A percentile compares a stretch with the other conserved stretches of the same genome.
These are phyloP conservation scores for Rattus norvegicus DNA, from an alignment of 2,113 vertebrate genomes.

Conservation along the genomic window GRCr8 NC_086026.1:50163501-50164000, in stretches of 20 bases:
- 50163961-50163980: not conserved
- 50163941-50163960: not conserved
- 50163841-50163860: not conserved
- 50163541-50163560: not conserved
- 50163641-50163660: slow-evolving; percentile 22
- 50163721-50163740: not conserved
- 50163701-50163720: not conserved
- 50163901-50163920: slow-evolving; percentile 43
- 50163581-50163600: not conserved
- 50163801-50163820: not conserved
- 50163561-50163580: not conserved
- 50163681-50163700: not conserved
- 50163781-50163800: not conserved
- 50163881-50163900: not conserved
- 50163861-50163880: not conserved
- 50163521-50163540: too few species aligned
- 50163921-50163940: not conserved
- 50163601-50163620: not conserved
- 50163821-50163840: slow-evolving; percentile 2
- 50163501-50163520: not conserved
- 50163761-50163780: not conserved
- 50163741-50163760: not conserved
- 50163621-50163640: slow-evolving; percentile 5
- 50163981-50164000: not conserved
- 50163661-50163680: not conserved